phyloP scores from a whole-genome alignment of 2,113 vertebrate species.

The Manacus vitellinus region DNA sequence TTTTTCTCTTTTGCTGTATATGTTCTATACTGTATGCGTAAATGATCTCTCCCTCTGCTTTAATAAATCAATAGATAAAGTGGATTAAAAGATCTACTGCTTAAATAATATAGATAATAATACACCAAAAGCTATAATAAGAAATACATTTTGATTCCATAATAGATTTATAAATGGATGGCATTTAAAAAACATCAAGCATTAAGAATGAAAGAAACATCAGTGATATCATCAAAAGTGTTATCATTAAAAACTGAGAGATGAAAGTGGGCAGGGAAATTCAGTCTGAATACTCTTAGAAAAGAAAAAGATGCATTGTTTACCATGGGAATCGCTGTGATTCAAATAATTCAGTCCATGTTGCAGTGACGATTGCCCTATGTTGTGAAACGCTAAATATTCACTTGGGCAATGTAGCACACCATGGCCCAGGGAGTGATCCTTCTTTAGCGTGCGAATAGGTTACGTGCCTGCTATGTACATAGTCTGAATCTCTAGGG shows the following conservation, averaged over 20 bases:
- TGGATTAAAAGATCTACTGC: not conserved
- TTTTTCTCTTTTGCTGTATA: not conserved
- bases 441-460: not conserved
- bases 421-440: not conserved
- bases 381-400: not conserved
- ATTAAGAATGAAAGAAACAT: not conserved
- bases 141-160: not conserved
- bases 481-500: not conserved
- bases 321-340: not conserved
- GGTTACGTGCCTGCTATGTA: not conserved
- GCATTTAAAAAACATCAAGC: not conserved
- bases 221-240: not conserved
- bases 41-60: not conserved
- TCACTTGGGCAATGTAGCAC: not conserved
- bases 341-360: not conserved
- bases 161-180: not conserved
- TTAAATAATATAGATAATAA: not conserved
- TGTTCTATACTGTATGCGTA: not conserved
- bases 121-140: not conserved
- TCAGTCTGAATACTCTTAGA: not conserved
- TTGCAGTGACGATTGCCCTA: not conserved
- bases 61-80: not conserved
- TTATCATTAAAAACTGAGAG: not conserved
- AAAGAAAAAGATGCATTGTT: not conserved
- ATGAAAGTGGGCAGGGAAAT: not conserved